Conservation (phyloP, 2,113 vertebrate species). For the Neofelis nebulosa region DNA sequence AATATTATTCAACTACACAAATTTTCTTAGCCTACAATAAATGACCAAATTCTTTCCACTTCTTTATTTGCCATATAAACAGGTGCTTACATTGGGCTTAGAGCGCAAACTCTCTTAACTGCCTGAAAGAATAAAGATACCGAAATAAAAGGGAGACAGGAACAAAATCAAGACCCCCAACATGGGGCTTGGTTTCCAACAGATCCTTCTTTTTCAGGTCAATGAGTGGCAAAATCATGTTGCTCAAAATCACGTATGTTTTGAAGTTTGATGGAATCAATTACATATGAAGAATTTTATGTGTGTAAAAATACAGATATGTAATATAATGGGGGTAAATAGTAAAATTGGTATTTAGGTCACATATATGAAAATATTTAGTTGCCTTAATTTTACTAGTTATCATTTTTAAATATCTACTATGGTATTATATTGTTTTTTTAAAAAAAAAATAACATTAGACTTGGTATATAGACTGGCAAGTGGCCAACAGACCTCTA, state of each 20-base stretch:
- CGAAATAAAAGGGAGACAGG: neutral
- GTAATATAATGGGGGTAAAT: neutral
- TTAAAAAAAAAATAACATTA: neutral
- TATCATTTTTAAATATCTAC: slow-evolving; percentile 41
- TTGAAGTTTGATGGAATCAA: slow-evolving; percentile 2
- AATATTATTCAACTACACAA: neutral
- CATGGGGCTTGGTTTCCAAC: neutral
- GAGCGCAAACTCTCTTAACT: neutral
- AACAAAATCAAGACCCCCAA: neutral
- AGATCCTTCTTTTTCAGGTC: neutral
- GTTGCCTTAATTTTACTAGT: neutral
- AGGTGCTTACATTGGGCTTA: neutral
- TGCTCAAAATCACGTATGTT: neutral
- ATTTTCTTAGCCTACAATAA: neutral
- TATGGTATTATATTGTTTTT: neutral
- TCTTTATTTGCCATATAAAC: neutral
- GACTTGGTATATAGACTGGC: neutral
- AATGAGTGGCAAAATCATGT: neutral
- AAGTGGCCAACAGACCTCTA: neutral
- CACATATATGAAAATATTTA: neutral
- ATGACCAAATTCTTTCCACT: neutral
- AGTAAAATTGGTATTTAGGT: neutral
- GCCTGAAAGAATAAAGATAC: neutral
- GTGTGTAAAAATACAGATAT: neutral
- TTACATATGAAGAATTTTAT: neutral